Evolutionary conservation across 2,797 vertebrate genomes (phyloP).

Genomic region (Scleropages formosus): DNA sequence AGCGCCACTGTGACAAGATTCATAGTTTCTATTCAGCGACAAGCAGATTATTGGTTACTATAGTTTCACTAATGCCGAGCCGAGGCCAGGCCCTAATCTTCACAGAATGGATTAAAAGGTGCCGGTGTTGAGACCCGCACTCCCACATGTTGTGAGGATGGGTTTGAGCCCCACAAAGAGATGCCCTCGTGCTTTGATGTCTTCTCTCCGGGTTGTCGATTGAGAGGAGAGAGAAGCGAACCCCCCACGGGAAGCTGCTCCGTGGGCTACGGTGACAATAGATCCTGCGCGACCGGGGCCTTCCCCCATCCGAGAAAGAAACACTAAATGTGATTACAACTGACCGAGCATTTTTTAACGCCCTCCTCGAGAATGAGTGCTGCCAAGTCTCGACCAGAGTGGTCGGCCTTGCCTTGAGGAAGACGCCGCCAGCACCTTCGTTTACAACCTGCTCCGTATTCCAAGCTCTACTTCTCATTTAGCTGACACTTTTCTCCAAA

Average conservation of each 20-base stretch:
- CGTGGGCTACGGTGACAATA: constrained; percentile 73
- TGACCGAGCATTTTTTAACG: constrained; percentile 40
- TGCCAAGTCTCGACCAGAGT: constrained; percentile 9
- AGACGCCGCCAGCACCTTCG: too few relatives aligned
- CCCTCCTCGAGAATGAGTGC: not conserved
- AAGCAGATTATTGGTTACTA: constrained; percentile 99
- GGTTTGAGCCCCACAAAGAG: constrained; percentile 88
- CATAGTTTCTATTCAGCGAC: constrained; percentile 98
- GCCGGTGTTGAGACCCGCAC: constrained; percentile 91
- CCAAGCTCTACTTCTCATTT: too few relatives aligned
- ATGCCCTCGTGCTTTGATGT: constrained; percentile 80
- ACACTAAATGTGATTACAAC: constrained; percentile 56
- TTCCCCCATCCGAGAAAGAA: constrained; percentile 38
- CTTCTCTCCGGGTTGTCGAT: constrained; percentile 75
- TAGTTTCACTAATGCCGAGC: constrained; percentile 99
- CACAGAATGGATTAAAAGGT: constrained; percentile 99
- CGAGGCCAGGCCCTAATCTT: constrained; percentile 95
- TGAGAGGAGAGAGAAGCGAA: constrained; percentile 72
- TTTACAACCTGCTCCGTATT: too few relatives aligned
- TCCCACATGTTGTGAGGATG: constrained; percentile 99
- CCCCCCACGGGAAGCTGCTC: constrained; percentile 64
- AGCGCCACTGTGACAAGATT: constrained; percentile 97
- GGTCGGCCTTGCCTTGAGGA: too few relatives aligned
- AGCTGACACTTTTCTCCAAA: too few relatives aligned
- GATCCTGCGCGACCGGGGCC: constrained; percentile 39